Conservation (phyloP, 2,113 vertebrate species). For the Pionites leucogaster region DNA sequence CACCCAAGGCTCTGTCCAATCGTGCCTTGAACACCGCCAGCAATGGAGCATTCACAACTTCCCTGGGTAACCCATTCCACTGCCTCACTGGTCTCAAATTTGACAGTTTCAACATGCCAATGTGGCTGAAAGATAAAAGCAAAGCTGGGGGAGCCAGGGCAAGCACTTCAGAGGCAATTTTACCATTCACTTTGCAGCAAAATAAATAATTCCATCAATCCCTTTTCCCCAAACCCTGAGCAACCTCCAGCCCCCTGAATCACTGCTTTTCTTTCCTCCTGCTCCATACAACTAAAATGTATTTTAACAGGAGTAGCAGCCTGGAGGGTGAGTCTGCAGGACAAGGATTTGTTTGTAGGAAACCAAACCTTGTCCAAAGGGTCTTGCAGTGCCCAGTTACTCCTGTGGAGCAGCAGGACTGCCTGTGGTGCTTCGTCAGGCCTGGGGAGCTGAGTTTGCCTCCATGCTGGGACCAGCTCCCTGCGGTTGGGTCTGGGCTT, state of each 20-base stretch:
- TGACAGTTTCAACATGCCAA: neutral
- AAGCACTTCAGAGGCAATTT: neutral
- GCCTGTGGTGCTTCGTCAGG: fast-evolving
- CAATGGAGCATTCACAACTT: no score
- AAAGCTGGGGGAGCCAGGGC: neutral
- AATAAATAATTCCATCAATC: neutral
- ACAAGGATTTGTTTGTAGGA: neutral
- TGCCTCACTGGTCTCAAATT: neutral
- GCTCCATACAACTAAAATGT: neutral
- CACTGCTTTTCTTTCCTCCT: neutral
- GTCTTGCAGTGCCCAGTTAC: fast-evolving
- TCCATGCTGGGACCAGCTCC: fast-evolving
- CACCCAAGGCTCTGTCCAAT: no score
- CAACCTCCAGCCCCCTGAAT: neutral
- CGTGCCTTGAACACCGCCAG: no score
- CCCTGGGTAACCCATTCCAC: no score
- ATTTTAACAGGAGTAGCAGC: neutral
- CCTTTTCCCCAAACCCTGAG: fast-evolving
- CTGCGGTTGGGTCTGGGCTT: fast-evolving
- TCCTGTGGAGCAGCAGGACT: neutral
- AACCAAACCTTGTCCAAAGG: neutral
- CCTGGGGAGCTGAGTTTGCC: fast-evolving
- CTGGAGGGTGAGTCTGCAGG: neutral
- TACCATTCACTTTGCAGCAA: neutral
- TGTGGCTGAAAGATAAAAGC: neutral